Percentiles rank a stretch among this genome's conserved stretches.
These are phyloP conservation scores for Ectropis crepuscularia DNA, from an alignment of 2,888 invertebrate species.

Conservation along the genomic window DNA sequence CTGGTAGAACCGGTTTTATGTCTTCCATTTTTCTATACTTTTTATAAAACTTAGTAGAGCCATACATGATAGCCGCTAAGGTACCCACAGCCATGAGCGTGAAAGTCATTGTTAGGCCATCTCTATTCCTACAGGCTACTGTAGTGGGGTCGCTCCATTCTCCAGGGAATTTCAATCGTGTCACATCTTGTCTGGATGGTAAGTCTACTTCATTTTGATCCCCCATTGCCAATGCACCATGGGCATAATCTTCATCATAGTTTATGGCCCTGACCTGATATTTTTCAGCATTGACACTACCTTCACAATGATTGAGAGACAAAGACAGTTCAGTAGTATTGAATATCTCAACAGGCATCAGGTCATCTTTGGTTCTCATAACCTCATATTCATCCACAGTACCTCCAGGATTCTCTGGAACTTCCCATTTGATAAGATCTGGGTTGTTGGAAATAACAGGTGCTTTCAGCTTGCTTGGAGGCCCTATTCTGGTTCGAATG, in stretches of 20 bases:
- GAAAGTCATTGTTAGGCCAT: conserved; percentile 64
- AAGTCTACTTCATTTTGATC: conserved; percentile 55
- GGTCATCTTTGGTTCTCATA: conserved; percentile 66
- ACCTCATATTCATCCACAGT: conserved; percentile 85
- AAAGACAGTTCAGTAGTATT: conserved; percentile 55
- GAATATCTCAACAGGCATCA: conserved; percentile 49
- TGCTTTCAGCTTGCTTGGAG: conserved; percentile 73
- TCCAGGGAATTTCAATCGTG: conserved; percentile 56
- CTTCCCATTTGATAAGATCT: conserved; percentile 77
- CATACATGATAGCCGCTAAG: conserved; percentile 63
- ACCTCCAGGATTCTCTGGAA: conserved; percentile 80
- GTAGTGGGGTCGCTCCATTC: conserved; percentile 71
- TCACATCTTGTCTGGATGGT: conserved; percentile 45
- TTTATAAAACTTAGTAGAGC: conserved; percentile 82
- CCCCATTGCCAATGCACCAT: conserved; percentile 62
- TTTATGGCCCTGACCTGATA: conserved; percentile 76
- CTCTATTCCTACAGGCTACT: conserved; percentile 63
- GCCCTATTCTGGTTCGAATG: conserved; percentile 86
- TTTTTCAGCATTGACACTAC: conserved; percentile 61
- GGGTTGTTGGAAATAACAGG: conserved; percentile 61
- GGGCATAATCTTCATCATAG: conserved; percentile 63
- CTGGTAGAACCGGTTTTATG: conserved; percentile 88
- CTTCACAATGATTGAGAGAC: conserved; percentile 63
- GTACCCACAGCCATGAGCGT: conserved; percentile 66
- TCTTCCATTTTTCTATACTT: conserved; percentile 87